A percentile compares a stretch with the other conserved stretches of the same genome.
These are phyloP conservation scores for Solen grandis DNA, from an alignment of 1,140 invertebrate species.

Conservation along the genomic window DNA sequence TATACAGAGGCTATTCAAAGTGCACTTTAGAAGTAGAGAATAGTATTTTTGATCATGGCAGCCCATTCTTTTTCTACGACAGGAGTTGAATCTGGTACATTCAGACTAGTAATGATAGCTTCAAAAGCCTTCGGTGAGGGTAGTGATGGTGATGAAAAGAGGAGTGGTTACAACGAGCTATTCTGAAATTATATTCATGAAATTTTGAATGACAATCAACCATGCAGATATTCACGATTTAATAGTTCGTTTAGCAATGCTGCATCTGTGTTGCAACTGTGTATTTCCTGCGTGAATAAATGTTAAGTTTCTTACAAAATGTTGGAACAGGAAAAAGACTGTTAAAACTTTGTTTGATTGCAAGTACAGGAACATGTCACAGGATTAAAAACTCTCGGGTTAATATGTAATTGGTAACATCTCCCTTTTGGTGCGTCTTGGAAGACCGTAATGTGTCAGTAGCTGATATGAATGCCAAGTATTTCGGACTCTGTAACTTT, in stretches of 20 bases:
- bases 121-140: constrained; percentile 32
- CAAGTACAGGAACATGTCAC: constrained; percentile 11
- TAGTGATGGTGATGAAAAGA: constrained; percentile 18
- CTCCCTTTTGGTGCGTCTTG: constrained; percentile 17
- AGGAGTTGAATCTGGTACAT: background rate
- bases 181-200: constrained; percentile 24
- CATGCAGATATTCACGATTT: constrained; percentile 23
- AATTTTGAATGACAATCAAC: constrained; percentile 20
- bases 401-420: constrained; percentile 18
- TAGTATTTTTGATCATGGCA: background rate
- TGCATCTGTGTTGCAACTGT: no score
- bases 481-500: constrained; percentile 36
- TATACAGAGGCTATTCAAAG: constrained; percentile 10
- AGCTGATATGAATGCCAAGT: constrained; percentile 45
- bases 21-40: constrained; percentile 16
- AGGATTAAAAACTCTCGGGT: constrained; percentile 10
- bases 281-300: constrained; percentile 31
- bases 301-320: constrained; percentile 16
- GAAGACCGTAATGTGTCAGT: constrained; percentile 41
- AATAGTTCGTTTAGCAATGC: constrained; percentile 36
- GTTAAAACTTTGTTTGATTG: constrained; percentile 31
- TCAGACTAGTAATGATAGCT: constrained; percentile 22
- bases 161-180: constrained; percentile 18
- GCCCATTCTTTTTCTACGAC: background rate
- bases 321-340: constrained; percentile 23